Percentiles rank a stretch among this genome's conserved stretches.
These are phyloP conservation scores for Pararge aegeria DNA, from an alignment of 1,140 invertebrate genomes.

Conservation along the genomic window DNA sequence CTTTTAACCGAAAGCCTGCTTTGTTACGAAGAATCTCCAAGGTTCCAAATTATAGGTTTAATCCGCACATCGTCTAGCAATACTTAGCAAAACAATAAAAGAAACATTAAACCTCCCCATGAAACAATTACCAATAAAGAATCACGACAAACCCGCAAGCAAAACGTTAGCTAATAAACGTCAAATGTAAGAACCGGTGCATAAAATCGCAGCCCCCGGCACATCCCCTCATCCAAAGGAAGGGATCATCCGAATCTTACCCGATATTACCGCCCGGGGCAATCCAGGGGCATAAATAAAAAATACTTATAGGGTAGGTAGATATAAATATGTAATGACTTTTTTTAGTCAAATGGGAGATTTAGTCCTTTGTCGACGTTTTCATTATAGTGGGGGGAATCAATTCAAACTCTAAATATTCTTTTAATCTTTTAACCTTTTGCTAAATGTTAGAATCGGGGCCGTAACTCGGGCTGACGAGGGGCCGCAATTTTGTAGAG, in stretches of 20 bases:
- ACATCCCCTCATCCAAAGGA: constrained; percentile 38
- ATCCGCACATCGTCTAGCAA: not conserved
- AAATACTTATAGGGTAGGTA: constrained; percentile 58
- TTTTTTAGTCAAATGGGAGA: constrained; percentile 15
- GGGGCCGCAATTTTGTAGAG: too few species aligned
- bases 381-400: constrained; percentile 6
- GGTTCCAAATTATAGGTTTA: too few species aligned
- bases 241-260: constrained; percentile 63
- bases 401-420: not conserved
- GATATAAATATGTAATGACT: constrained; percentile 58
- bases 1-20: too few species aligned
- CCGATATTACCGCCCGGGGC: constrained; percentile 68
- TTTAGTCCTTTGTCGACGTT: constrained; percentile 9
- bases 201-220: constrained; percentile 52
- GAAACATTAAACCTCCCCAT: constrained; percentile 7
- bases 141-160: constrained; percentile 29
- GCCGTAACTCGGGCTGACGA: too few species aligned
- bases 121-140: constrained; percentile 30
- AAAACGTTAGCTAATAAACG: constrained; percentile 55
- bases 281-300: constrained; percentile 64
- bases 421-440: not conserved
- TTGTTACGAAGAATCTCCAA: too few species aligned
- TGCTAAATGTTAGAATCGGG: too few species aligned
- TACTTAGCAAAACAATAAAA: constrained; percentile 3
- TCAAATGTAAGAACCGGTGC: constrained; percentile 56